Conservation (phyloP, 1,140 invertebrate species). For the Eubasilissa regina region DNA sequence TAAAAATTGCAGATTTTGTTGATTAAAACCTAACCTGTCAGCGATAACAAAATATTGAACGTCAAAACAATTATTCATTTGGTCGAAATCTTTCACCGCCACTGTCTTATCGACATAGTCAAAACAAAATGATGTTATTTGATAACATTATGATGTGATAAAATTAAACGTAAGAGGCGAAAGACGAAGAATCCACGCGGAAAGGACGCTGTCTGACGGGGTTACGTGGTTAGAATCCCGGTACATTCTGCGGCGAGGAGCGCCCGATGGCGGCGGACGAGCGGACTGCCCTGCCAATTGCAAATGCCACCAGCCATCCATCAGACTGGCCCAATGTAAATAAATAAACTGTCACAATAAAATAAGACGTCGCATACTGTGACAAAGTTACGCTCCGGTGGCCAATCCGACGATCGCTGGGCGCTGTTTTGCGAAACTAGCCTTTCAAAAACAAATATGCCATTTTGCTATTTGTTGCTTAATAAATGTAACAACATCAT, state of each 20-base stretch:
- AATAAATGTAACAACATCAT: too few species aligned
- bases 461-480: too few species aligned
- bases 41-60: too few species aligned
- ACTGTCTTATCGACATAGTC: too few species aligned
- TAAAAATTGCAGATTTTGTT: too few species aligned
- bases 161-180: background rate
- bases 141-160: too few species aligned
- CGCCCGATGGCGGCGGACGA: background rate
- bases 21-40: too few species aligned
- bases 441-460: too few species aligned
- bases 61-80: too few species aligned
- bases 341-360: slow-evolving; percentile 61
- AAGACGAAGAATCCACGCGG: background rate
- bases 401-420: background rate
- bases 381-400: background rate
- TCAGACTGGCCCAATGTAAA: slow-evolving; percentile 60
- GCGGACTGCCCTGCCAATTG: slow-evolving; percentile 65
- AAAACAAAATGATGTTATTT: too few species aligned
- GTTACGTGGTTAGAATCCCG: background rate
- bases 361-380: background rate
- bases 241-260: background rate
- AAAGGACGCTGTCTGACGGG: background rate
- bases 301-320: slow-evolving; percentile 59
- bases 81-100: too few species aligned
- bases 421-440: too few species aligned